Evolutionary conservation across 1,140 invertebrate species (phyloP), one percentile per base, ranked within the genome.

Genomic region (Diachasmimorpha longicaudata): DNA sequence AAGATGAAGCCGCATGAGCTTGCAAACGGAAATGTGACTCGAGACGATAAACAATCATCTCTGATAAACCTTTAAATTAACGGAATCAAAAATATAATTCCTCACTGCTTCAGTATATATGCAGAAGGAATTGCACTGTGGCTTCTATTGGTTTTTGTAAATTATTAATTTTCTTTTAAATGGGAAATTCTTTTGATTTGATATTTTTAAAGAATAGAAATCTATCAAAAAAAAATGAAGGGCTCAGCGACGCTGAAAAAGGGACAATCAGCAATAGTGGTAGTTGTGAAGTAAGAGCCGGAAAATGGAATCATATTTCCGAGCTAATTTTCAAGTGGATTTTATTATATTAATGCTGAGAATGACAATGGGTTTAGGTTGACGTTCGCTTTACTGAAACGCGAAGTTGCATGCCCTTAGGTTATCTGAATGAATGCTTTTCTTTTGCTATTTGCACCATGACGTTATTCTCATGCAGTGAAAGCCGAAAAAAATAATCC

Each of bases 281-380:
- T 63, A 63, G 31, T 63, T 25, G 58, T 23, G 19, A 9, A 23
- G n/a, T 25, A 63, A 63, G 31, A 9, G 21, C 58, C 31, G 58
- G 58, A 69, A 19, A 69, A 69, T 69, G 67, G 67, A 19, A 1
- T 36, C 31, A 69, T 69, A 69, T 69, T 69, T 69, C 39, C 67
- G 67, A 69, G 31, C 67, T 69, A 69, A 69, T 69, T 69, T 69
- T 69, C 67, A 44, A 39, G 67, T 36, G 39, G 36, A 19, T 44
- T 39, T 19, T 69, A 69, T 69, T 42, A 39, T 39, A 63, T 23
- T 48, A 55, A n/a, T 36, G 19, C n/a, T 25, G n/a, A 31, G 19
- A 36, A 48, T 2, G 23, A 48, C 1, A 44, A 39, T 31, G 4
- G 19, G 67, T 16, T 69, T 37, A 69, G 67, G 13, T 14, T 2